Conservation (phyloP, 2,113 vertebrate genomes). For the Gyps fulvus region DNA sequence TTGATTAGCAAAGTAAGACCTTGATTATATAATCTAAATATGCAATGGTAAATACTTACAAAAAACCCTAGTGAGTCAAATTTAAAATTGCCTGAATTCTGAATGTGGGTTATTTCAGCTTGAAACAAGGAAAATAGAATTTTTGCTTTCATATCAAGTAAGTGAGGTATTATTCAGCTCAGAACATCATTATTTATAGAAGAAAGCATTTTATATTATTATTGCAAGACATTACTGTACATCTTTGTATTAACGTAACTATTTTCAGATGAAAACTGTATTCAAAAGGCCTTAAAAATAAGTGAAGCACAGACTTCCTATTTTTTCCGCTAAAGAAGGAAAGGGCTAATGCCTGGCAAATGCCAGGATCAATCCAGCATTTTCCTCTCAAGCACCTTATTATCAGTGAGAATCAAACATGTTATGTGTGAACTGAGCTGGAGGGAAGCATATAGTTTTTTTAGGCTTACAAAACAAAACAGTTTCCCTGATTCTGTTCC, state of each 20-base stretch:
- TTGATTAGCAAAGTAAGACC: neutral
- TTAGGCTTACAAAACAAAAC: neutral
- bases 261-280: neutral
- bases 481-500: neutral
- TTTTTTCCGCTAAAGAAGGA: neutral
- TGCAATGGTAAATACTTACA: neutral
- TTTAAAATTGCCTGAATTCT: neutral
- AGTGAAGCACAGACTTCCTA: neutral
- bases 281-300: neutral
- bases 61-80: neutral
- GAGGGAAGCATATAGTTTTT: rapidly evolving
- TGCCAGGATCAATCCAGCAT: neutral
- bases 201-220: neutral
- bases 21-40: neutral
- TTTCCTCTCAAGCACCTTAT: neutral
- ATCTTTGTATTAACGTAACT: neutral
- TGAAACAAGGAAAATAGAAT: neutral
- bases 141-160: neutral
- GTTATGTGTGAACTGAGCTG: neutral
- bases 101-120: neutral
- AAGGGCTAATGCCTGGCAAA: neutral
- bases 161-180: neutral
- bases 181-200: neutral
- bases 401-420: neutral
- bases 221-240: neutral